Evolutionary conservation across 2,888 invertebrate species (phyloP).

Genomic region (Polietes domitor): DNA sequence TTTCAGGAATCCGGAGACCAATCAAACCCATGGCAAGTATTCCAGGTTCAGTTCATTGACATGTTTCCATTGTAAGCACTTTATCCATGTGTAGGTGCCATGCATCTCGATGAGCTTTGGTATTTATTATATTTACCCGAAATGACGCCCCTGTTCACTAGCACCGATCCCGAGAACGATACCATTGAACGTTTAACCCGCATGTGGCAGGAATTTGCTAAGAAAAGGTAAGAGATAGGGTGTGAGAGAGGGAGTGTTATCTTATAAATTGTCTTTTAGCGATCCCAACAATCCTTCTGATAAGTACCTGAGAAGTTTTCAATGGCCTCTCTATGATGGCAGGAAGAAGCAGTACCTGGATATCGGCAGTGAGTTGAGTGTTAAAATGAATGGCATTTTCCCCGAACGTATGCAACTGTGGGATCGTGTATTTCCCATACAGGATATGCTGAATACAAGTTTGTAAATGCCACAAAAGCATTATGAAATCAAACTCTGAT

Average conservation of each 20-base stretch:
- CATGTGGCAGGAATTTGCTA: constrained; percentile 81
- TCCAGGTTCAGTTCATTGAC: neutral
- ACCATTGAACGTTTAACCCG: constrained; percentile 80
- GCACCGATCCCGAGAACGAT: constrained; percentile 79
- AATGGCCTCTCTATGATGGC: constrained; percentile 73
- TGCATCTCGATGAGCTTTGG: constrained; percentile 81
- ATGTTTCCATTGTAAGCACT: no score
- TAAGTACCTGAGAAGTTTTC: constrained; percentile 70
- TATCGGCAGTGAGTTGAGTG: constrained; percentile 73
- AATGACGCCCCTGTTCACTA: constrained; percentile 77
- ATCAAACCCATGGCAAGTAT: constrained; percentile 81
- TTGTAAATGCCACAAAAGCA: neutral
- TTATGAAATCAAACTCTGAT: no score
- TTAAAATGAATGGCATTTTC: constrained; percentile 72
- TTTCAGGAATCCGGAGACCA: constrained; percentile 80
- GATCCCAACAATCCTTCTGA: constrained; percentile 77
- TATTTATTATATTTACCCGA: constrained; percentile 78
- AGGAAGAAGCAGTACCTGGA: constrained; percentile 73
- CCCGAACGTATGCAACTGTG: constrained; percentile 71
- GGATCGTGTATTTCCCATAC: constrained; percentile 71
- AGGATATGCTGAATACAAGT: constrained; percentile 42
- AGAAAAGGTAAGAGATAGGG: constrained; percentile 73
- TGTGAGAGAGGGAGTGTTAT: neutral
- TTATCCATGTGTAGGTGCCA: constrained; percentile 76
- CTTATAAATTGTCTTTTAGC: constrained; percentile 63